phyloP scores from a whole-genome alignment of 2,888 invertebrate species.

The Phyllotreta cruciferae region DNA sequence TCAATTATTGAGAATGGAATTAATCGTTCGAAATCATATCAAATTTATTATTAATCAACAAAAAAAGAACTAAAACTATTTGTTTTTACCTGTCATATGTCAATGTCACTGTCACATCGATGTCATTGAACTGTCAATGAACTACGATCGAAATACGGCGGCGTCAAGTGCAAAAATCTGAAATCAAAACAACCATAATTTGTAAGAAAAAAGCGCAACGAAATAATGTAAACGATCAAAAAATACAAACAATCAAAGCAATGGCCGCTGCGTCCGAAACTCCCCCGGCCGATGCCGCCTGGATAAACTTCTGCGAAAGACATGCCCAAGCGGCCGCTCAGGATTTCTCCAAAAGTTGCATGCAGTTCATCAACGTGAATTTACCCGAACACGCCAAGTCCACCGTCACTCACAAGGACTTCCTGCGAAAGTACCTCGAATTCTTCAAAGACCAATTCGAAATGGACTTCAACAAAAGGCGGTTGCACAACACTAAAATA shows the following conservation, averaged over 20 bases:
- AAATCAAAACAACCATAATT: constrained; percentile 40
- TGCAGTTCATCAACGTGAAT: constrained; percentile 77
- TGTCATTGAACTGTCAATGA: constrained; percentile 31
- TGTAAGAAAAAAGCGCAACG: constrained; percentile 22
- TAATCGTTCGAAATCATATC: no score
- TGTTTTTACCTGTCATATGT: neutral
- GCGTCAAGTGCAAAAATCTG: constrained; percentile 39
- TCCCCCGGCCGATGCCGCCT: constrained; percentile 54
- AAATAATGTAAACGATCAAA: constrained; percentile 35
- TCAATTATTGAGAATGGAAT: no score
- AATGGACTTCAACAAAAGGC: constrained; percentile 71
- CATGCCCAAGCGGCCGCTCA: constrained; percentile 85
- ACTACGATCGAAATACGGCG: constrained; percentile 18
- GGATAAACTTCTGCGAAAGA: constrained; percentile 87
- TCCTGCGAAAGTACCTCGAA: constrained; percentile 83
- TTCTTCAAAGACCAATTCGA: constrained; percentile 87
- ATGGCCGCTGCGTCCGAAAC: constrained; percentile 54
- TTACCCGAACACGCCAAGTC: constrained; percentile 71
- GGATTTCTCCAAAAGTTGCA: constrained; percentile 87
- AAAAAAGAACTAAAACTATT: no score
- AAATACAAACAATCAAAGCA: constrained; percentile 24
- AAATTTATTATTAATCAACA: no score
- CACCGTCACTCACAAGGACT: constrained; percentile 77
- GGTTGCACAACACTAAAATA: constrained; percentile 60
- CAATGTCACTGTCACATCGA: constrained; percentile 2